phyloP scores from a whole-genome alignment of 2,888 invertebrate genomes.

The Dryocosmus kuriphilus region DNA sequence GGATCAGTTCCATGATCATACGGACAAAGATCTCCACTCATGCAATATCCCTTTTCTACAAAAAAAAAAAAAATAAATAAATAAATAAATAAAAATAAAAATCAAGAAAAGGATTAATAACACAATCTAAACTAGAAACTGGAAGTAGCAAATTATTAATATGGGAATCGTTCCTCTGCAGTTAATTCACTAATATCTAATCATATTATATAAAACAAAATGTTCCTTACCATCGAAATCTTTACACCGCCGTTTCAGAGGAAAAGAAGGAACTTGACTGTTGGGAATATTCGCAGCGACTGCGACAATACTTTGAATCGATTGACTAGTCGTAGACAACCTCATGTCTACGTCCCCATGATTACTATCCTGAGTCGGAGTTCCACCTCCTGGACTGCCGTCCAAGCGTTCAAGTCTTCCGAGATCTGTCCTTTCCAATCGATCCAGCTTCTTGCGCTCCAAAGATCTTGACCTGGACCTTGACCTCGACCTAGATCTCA shows the following conservation, averaged over 20 bases:
- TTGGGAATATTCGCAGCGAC: constrained; percentile 70
- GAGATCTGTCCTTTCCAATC: constrained; percentile 71
- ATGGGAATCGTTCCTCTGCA: background rate
- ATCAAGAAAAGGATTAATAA: background rate
- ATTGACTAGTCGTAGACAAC: constrained; percentile 79
- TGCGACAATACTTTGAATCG: constrained; percentile 79
- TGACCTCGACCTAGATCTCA: constrained; percentile 73
- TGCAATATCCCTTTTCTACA: constrained; percentile 95
- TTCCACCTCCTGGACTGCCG: constrained; percentile 75
- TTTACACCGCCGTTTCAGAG: constrained; percentile 85
- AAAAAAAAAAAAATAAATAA: constrained; percentile 58
- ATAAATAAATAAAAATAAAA: constrained; percentile 60
- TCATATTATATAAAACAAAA: background rate
- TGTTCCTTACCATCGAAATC: constrained; percentile 89
- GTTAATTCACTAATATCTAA: no score
- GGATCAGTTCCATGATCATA: constrained; percentile 98
- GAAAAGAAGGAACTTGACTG: constrained; percentile 70
- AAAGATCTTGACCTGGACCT: constrained; percentile 70
- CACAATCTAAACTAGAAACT: background rate
- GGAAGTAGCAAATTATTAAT: background rate
- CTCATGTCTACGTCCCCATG: constrained; percentile 81
- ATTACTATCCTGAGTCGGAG: constrained; percentile 81
- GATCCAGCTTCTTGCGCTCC: constrained; percentile 72
- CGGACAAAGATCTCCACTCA: constrained; percentile 97
- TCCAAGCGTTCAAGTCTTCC: constrained; percentile 67